A percentile compares a stretch with the other conserved stretches of the same genome.
Conservation (phyloP, 2,888 invertebrate species). For the Coleophora deauratella region DNA sequence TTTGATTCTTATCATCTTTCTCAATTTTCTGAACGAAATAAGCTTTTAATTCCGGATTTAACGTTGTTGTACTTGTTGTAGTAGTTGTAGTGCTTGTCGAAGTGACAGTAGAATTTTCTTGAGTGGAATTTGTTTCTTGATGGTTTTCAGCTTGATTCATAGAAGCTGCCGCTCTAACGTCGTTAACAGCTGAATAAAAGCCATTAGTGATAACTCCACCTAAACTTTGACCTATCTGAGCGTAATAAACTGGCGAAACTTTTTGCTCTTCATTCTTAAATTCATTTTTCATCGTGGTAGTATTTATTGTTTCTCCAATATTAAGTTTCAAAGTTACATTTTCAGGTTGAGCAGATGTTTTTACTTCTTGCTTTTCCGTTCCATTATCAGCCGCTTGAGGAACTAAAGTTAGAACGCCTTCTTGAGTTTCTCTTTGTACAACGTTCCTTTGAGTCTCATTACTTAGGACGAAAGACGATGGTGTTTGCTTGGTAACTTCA, state of each 20-base stretch:
- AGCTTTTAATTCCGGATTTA: conserved; percentile 34
- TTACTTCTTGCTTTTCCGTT: conserved; percentile 37
- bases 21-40: conserved; percentile 39
- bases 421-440: conserved; percentile 55
- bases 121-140: conserved; percentile 46
- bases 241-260: conserved; percentile 60
- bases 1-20: conserved; percentile 33
- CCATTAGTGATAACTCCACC: conserved; percentile 51
- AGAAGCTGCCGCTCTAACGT: conserved; percentile 75
- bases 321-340: conserved; percentile 38
- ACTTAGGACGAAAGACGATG: conserved; percentile 32
- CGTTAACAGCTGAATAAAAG: conserved; percentile 76
- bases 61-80: conserved; percentile 26
- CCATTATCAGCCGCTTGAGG: conserved; percentile 40
- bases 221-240: conserved; percentile 57
- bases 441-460: conserved; percentile 41
- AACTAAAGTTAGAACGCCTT: conserved; percentile 40
- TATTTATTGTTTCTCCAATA: conserved; percentile 34
- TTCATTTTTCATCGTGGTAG: conserved; percentile 42
- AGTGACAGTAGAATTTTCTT: conserved; percentile 19
- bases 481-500: conserved; percentile 38
- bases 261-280: conserved; percentile 37
- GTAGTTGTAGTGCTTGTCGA: too few species aligned
- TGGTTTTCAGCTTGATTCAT: conserved; percentile 74
- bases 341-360: conserved; percentile 32